Conservation (phyloP, 2,797 vertebrate species). For the Tolypeutes matacus region DNA sequence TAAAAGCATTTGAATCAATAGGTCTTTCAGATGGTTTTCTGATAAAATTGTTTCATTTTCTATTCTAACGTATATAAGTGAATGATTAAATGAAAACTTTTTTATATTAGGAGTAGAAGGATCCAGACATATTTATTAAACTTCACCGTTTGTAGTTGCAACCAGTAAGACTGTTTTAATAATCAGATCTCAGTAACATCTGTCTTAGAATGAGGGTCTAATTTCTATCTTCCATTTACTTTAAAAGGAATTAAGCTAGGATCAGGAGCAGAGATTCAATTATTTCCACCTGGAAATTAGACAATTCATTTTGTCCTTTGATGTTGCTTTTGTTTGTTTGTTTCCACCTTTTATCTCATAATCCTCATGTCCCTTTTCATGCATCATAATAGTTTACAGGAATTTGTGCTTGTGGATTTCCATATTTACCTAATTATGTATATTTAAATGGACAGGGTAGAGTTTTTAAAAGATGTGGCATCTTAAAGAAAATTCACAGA, state of each 20-base stretch:
- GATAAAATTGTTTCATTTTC: constrained; percentile 72
- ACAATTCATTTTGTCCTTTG: constrained; percentile 61
- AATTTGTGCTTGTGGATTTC: constrained; percentile 34
- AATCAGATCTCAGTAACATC: constrained; percentile 63
- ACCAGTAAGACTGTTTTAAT: constrained; percentile 47
- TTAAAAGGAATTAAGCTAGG: constrained; percentile 66
- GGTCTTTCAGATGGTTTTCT: constrained; percentile 69
- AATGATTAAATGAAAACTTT: constrained; percentile 67
- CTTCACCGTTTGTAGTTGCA: not conserved
- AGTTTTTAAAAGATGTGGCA: constrained; percentile 68
- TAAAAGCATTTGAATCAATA: constrained; percentile 75
- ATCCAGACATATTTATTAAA: not conserved
- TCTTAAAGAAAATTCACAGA: constrained; percentile 68
- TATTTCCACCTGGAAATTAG: constrained; percentile 71
- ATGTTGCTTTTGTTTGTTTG: constrained; percentile 8
- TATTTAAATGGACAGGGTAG: no score
- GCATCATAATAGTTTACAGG: not conserved
- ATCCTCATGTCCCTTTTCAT: constrained; percentile 5
- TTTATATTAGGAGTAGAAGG: constrained; percentile 46
- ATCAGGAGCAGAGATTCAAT: constrained; percentile 37
- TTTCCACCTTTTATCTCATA: not conserved
- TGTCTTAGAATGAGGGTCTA: constrained; percentile 1
- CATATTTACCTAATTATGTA: constrained; percentile 59
- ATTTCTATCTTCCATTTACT: constrained; percentile 67
- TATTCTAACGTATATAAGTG: constrained; percentile 57